phyloP scores from a whole-genome alignment of 2,797 vertebrate species.

The Rallus crepitans region DNA sequence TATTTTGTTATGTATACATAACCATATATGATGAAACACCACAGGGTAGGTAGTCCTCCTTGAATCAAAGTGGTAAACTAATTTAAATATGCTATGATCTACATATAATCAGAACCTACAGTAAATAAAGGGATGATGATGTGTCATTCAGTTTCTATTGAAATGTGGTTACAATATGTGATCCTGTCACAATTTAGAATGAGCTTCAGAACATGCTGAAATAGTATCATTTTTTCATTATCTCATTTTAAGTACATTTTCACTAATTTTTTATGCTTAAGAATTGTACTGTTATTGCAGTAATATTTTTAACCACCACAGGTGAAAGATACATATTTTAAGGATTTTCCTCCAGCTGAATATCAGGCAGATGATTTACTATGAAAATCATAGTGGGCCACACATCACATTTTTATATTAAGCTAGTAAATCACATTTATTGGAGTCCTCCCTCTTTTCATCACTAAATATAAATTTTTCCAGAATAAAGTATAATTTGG shows the following conservation, averaged over 20 bases:
- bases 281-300: background rate
- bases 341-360: background rate
- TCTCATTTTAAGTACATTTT: background rate
- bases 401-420: background rate
- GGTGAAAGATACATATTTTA: background rate
- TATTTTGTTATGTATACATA: background rate
- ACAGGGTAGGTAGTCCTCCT: background rate
- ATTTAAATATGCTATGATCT: background rate
- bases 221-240: background rate
- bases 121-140: background rate
- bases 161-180: accelerated
- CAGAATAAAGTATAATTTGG: background rate
- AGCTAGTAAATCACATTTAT: background rate
- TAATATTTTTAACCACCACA: background rate
- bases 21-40: background rate
- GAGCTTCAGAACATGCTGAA: background rate
- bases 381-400: background rate
- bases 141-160: background rate
- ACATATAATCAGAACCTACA: background rate
- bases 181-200: background rate
- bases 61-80: background rate
- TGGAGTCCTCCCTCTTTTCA: background rate
- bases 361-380: background rate
- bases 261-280: background rate
- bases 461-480: background rate